Conservation (phyloP, 1,140 invertebrate genomes). For the Bathynomus jamesi region DNA sequence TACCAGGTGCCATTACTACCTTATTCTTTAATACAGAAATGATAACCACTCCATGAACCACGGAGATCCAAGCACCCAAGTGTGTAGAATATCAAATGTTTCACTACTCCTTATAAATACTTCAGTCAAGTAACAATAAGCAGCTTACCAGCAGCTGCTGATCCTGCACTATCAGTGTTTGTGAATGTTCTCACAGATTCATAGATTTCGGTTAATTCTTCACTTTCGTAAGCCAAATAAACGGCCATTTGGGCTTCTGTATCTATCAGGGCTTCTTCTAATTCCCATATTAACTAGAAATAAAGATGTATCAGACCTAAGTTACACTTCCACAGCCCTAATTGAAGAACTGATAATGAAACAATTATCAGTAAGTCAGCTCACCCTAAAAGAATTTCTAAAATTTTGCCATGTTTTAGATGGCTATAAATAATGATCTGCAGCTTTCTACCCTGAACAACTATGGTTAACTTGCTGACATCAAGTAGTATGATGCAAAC, state of each 20-base stretch:
- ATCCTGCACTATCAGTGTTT: constrained; percentile 43
- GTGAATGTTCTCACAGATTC: constrained; percentile 58
- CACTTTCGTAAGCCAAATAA: constrained; percentile 73
- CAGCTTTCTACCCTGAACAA: too few relatives aligned
- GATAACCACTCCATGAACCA: background rate
- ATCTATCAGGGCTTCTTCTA: constrained; percentile 73
- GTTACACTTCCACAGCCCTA: too few relatives aligned
- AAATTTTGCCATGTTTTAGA: too few relatives aligned
- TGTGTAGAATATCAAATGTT: background rate
- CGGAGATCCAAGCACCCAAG: background rate
- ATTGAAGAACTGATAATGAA: too few relatives aligned
- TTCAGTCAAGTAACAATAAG: background rate
- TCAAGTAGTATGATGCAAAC: too few relatives aligned
- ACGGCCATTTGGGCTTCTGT: constrained; percentile 78
- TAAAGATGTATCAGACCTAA: too few relatives aligned
- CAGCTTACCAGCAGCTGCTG: constrained; percentile 42
- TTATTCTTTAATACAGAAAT: background rate
- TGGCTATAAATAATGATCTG: too few relatives aligned
- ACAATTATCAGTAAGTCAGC: too few relatives aligned
- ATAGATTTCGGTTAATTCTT: constrained; percentile 65
- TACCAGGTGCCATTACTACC: background rate
- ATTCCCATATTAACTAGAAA: constrained; percentile 37
- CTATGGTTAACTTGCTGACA: too few relatives aligned
- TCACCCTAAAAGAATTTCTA: too few relatives aligned
- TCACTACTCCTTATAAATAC: background rate